These are phyloP conservation scores for Drosophila putrida DNA, from an alignment of 2,888 invertebrate genomes.

Conservation along the genomic window DNA sequence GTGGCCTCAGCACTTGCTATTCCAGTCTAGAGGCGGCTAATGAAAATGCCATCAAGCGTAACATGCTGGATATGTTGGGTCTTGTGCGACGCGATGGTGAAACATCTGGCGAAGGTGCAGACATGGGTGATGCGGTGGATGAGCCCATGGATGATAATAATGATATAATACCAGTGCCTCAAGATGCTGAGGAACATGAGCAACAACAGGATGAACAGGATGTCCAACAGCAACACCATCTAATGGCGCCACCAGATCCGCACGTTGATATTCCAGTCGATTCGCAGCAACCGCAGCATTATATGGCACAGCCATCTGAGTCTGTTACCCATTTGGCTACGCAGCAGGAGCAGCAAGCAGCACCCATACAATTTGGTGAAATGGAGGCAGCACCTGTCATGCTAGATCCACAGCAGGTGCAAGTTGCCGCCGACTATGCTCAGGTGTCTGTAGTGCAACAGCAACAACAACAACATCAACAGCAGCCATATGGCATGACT, in stretches of 20 bases:
- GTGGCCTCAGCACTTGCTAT: conserved; percentile 91
- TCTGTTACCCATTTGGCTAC: conserved; percentile 42
- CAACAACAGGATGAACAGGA: conserved; percentile 22
- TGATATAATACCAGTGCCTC: conserved; percentile 33
- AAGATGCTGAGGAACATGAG: conserved; percentile 38
- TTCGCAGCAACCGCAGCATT: conserved; percentile 39
- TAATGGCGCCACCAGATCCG: conserved; percentile 8
- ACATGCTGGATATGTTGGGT: conserved; percentile 88
- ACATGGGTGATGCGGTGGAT: conserved; percentile 58
- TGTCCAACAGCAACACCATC: conserved; percentile 30
- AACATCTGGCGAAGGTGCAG: conserved; percentile 73
- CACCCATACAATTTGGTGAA: conserved; percentile 83
- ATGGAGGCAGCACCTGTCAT: conserved; percentile 81
- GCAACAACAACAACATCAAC: conserved; percentile 73
- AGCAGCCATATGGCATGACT: conserved; percentile 67
- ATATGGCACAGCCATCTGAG: conserved; percentile 43
- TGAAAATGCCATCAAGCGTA: conserved; percentile 87
- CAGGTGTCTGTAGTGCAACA: conserved; percentile 69
- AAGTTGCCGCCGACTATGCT: conserved; percentile 58
- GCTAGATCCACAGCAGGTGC: conserved; percentile 66
- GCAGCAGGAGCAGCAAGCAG: conserved; percentile 57
- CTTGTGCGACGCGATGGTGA: conserved; percentile 87
- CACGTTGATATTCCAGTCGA: conserved; percentile 40
- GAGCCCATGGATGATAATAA: conserved; percentile 46
- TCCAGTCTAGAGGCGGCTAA: conserved; percentile 88